Conservation (phyloP, 2,797 vertebrate genomes). For the Tapirus indicus region DNA sequence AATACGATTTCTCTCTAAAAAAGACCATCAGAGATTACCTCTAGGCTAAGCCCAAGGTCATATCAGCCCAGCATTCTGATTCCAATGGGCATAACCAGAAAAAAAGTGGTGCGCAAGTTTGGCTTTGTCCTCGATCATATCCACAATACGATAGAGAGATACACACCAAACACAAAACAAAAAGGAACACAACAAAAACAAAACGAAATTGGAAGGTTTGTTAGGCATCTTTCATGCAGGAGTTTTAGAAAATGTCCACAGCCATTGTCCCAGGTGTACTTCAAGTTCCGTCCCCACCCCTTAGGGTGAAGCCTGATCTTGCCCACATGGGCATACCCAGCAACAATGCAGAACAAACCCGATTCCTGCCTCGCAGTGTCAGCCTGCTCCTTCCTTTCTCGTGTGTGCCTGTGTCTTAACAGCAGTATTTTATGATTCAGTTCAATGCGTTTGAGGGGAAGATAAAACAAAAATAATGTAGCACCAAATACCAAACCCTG, state of each 20-base stretch:
- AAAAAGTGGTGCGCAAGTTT: background rate
- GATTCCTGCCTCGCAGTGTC: background rate
- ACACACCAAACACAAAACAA: background rate
- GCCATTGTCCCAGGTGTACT: background rate
- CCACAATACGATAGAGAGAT: background rate
- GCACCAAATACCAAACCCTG: constrained; percentile 20
- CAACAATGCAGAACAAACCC: background rate
- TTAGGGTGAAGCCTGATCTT: background rate
- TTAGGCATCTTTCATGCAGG: background rate
- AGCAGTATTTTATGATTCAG: constrained; percentile 51
- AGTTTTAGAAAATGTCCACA: background rate
- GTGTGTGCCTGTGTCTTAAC: background rate
- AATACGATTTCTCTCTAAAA: background rate
- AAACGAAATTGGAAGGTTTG: background rate
- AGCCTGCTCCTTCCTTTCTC: background rate
- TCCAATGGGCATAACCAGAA: background rate
- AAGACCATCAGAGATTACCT: background rate
- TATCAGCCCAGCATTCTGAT: background rate
- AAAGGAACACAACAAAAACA: background rate
- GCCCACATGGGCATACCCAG: background rate
- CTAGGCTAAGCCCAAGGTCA: background rate
- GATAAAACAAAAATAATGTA: constrained; percentile 67
- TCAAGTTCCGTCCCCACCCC: background rate
- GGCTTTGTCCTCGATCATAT: background rate
- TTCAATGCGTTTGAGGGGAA: constrained; percentile 29